Evolutionary conservation across 1,140 invertebrate species (phyloP).

Genomic region (Drosophila ercepeae): DNA sequence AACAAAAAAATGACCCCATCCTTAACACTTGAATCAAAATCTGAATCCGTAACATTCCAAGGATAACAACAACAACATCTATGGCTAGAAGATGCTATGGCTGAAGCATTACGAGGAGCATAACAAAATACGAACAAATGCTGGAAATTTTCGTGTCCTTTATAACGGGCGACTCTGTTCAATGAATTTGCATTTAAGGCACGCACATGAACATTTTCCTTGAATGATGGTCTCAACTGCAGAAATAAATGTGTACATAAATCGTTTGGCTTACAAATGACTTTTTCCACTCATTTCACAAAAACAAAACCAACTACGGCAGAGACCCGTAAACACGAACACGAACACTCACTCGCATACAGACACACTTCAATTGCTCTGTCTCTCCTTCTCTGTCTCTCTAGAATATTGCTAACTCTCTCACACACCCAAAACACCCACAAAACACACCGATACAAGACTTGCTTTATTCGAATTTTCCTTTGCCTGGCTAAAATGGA

Average conservation of each 20-base stretch:
- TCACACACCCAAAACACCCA: background rate
- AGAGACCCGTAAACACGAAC: slow-evolving; percentile 42
- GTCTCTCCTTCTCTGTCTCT: background rate
- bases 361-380: slow-evolving; percentile 3
- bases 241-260: slow-evolving; percentile 78
- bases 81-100: slow-evolving; percentile 3
- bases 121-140: slow-evolving; percentile 30
- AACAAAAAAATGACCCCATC: slow-evolving; percentile 3
- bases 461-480: slow-evolving; percentile 61
- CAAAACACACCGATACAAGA: slow-evolving; percentile 16
- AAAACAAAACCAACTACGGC: slow-evolving; percentile 53
- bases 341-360: slow-evolving; percentile 42
- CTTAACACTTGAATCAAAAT: slow-evolving; percentile 27
- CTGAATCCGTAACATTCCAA: slow-evolving; percentile 46
- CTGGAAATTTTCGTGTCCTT: slow-evolving; percentile 71
- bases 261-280: slow-evolving; percentile 79
- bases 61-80: slow-evolving; percentile 32
- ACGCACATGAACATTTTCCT: slow-evolving; percentile 79
- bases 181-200: slow-evolving; percentile 80
- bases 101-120: slow-evolving; percentile 2
- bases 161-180: slow-evolving; percentile 70
- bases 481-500: slow-evolving; percentile 56
- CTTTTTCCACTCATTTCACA: slow-evolving; percentile 79
- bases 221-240: slow-evolving; percentile 82
- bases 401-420: background rate